Conservation (phyloP, 2,113 vertebrate genomes). For the Elgaria multicarinata region DNA sequence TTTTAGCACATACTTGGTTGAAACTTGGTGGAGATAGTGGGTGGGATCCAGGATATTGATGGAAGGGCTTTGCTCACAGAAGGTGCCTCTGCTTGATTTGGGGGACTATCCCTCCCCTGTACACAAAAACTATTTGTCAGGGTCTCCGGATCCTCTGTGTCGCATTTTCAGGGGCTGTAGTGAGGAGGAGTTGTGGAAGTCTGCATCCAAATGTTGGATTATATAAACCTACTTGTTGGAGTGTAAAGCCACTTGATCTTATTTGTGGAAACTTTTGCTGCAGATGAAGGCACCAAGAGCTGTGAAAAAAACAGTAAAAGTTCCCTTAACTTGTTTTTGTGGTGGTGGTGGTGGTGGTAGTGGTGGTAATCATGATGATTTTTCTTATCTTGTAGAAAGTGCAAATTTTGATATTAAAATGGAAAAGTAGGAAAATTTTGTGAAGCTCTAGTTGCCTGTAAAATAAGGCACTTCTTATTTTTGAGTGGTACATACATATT, state of each 20-base stretch:
- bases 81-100: too few relatives aligned
- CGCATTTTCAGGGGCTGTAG: too few relatives aligned
- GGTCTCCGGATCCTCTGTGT: too few relatives aligned
- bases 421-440: neutral
- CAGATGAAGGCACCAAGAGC: neutral
- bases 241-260: neutral
- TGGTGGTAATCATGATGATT: neutral
- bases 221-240: too few relatives aligned
- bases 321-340: neutral
- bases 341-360: too few relatives aligned
- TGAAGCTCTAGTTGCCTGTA: neutral
- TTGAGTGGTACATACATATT: neutral
- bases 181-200: too few relatives aligned
- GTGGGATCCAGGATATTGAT: neutral
- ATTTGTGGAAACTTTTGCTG: neutral
- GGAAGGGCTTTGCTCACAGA: too few relatives aligned
- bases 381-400: neutral
- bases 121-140: too few relatives aligned
- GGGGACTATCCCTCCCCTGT: too few relatives aligned
- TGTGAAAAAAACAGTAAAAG: neutral
- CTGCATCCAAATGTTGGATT: too few relatives aligned
- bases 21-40: neutral
- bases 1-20: neutral
- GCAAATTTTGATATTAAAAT: neutral
- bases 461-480: neutral